Base-by-base conservation (phyloP, 1,140 invertebrate species). In the Heterodera schachtii region DNA sequence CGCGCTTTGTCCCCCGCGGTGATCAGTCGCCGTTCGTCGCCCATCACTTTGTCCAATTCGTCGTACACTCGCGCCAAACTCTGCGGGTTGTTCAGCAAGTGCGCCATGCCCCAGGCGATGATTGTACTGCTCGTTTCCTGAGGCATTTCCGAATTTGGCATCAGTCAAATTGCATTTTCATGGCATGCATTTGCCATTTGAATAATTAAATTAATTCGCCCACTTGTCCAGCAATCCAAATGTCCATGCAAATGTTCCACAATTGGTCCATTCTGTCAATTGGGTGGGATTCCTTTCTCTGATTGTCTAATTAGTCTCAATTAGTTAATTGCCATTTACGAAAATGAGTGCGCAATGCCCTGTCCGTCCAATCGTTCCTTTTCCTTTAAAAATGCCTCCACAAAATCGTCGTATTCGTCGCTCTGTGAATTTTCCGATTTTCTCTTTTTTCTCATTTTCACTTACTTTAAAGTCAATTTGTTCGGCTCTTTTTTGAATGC, bases 11-110 rank as follows among this genome's bases (percentile, higher is more conserved):
- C 84, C 16, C 75, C 57, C 7, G 60, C 67, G 43, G 74, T 71
- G 47, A 85, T 86, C 47, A 79, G n/a, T n/a, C 83, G 73, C 69
- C 69, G 9, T 70, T 79, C 81, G 43, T 67, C 70, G 44, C 84
- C 84, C 47, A 85, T 83, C 66, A 85, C 85, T n/a, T 31, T 31
- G 47, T 86, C 84, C 21, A 85, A 52, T 31, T 85, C 84, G 21
- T 67, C 81, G 52, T 79, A 82, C 31, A 85, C n/a, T 52, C 77
- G 82, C 57, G 13, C 43, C 71, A 86, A 80, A 19, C 60, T 80
- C 2, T 73, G 11, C 41, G 79, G 79, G 66, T 83, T 47, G 41
- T 64, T 44, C 67, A 86, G 69, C 0, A 86, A 47, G 67, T 78
- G 86, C 19, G 83, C 66, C 6, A 85, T 71, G 49, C 21, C 46